Conservation (phyloP, 2,797 vertebrate genomes). For the Cossypha polioptera region DNA sequence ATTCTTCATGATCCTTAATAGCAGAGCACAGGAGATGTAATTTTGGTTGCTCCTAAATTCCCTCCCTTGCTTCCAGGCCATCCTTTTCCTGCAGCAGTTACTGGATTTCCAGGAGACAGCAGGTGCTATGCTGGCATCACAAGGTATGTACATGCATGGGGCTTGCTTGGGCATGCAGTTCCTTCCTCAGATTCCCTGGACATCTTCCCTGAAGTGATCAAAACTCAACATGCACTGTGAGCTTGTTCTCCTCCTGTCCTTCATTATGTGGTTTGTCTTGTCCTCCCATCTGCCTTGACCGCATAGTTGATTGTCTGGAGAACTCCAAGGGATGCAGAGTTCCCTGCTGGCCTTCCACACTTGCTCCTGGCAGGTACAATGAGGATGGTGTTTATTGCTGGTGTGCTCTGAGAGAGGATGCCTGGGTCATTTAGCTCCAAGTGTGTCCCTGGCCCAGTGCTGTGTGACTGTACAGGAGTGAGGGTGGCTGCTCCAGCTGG, state of each 20-base stretch:
- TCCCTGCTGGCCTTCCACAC: neutral
- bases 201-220: neutral
- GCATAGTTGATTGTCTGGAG: neutral
- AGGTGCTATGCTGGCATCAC: slow-evolving; percentile 95
- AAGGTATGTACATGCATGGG: slow-evolving; percentile 83
- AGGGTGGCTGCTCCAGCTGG: neutral
- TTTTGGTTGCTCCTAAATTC: neutral
- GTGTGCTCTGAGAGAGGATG: neutral
- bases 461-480: neutral
- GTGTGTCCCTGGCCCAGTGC: neutral
- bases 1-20: neutral
- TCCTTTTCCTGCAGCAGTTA: slow-evolving; percentile 95
- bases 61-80: slow-evolving; percentile 80
- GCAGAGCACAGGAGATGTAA: neutral
- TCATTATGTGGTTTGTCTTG: neutral
- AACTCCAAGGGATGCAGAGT: neutral
- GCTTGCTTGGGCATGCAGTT: neutral
- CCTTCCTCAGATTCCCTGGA: neutral
- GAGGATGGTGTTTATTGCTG: neutral
- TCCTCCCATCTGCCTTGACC: neutral
- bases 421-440: neutral
- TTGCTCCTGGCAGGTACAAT: neutral
- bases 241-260: slow-evolving; percentile 16
- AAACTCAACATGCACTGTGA: neutral
- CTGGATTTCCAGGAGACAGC: slow-evolving; percentile 98